Evolutionary conservation across 2,888 invertebrate genomes (phyloP).

Genomic region (Drosophila subquinaria): DNA sequence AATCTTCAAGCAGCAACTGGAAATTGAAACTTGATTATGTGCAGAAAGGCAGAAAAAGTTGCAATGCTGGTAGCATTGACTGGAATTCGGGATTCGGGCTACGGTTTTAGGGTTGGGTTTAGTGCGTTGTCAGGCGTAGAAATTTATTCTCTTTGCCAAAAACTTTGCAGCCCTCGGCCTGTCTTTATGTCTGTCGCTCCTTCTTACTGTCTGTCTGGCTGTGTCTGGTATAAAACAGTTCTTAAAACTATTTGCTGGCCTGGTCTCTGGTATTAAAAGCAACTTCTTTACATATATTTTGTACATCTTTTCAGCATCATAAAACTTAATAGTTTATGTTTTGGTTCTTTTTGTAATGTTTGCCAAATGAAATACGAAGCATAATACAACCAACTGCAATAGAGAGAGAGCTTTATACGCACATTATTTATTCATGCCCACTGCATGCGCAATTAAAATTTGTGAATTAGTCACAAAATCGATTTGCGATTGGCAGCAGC

Average conservation of each 20-base stretch:
- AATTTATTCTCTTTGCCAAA: conserved; percentile 79
- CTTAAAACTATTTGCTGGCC: conserved; percentile 67
- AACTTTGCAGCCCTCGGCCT: conserved; percentile 60
- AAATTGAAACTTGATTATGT: conserved; percentile 85
- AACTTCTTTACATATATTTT: conserved; percentile 49
- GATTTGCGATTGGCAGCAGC: conserved; percentile 63
- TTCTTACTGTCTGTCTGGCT: conserved; percentile 7
- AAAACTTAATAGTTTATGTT: conserved; percentile 77
- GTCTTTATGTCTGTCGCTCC: conserved; percentile 11
- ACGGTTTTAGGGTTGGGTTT: conserved; percentile 8
- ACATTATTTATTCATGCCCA: conserved; percentile 73
- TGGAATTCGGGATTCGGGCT: background rate
- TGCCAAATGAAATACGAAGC: conserved; percentile 53
- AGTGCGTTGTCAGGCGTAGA: conserved; percentile 58
- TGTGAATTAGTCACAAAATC: conserved; percentile 77
- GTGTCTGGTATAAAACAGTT: conserved; percentile 41
- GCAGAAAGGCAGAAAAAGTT: conserved; percentile 76
- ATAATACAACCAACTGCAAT: conserved; percentile 43
- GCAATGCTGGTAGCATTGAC: conserved; percentile 21
- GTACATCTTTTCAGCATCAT: conserved; percentile 64
- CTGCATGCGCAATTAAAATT: conserved; percentile 76
- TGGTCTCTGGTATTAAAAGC: conserved; percentile 62
- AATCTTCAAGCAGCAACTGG: conserved; percentile 63
- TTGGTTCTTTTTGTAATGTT: conserved; percentile 49
- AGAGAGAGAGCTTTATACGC: conserved; percentile 46